Evolutionary conservation across 2,888 invertebrate species (phyloP).

Genomic region (Dolomedes plantarius): DNA sequence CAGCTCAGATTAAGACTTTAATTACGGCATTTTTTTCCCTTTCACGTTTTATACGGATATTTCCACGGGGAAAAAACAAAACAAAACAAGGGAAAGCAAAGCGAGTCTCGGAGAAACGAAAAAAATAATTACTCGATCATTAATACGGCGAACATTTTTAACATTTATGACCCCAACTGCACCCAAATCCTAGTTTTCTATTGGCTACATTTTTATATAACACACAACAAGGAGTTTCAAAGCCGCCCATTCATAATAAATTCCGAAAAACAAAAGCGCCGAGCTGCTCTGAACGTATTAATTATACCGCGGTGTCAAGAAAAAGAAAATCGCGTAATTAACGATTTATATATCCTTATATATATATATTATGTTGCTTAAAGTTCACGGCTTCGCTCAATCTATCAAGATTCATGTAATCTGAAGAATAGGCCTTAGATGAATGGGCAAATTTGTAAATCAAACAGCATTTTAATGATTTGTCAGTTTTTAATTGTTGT

Average conservation of each 20-base stretch:
- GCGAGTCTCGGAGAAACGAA: not conserved
- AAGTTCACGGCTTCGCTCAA: slow-evolving; percentile 31
- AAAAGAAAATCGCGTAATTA: slow-evolving; percentile 54
- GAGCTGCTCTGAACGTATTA: slow-evolving; percentile 20
- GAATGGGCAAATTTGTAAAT: slow-evolving; percentile 8
- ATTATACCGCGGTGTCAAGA: slow-evolving; percentile 52
- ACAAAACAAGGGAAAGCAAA: not conserved
- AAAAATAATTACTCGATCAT: slow-evolving; percentile 20
- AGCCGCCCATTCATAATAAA: slow-evolving; percentile 47
- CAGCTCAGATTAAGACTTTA: slow-evolving; percentile 55
- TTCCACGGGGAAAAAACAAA: slow-evolving; percentile 15
- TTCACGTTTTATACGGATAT: not conserved
- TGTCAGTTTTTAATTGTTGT: slow-evolving; percentile 1
- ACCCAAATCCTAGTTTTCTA: slow-evolving; percentile 8
- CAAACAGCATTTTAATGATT: slow-evolving; percentile 19
- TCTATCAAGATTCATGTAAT: slow-evolving; percentile 30
- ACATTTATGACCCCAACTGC: slow-evolving; percentile 53
- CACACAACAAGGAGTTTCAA: slow-evolving; percentile 17
- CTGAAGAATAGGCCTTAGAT: not conserved
- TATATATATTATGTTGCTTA: slow-evolving; percentile 27
- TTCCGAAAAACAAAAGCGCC: slow-evolving; percentile 32
- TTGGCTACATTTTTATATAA: slow-evolving; percentile 24
- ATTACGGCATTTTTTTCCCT: not conserved
- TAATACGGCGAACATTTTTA: slow-evolving; percentile 47
- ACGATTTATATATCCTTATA: slow-evolving; percentile 17